Evolutionary conservation across 2,113 vertebrate genomes (phyloP), one percentile per base, ranked within the genome.

Genomic region (Rousettus leschenaultii): DNA sequence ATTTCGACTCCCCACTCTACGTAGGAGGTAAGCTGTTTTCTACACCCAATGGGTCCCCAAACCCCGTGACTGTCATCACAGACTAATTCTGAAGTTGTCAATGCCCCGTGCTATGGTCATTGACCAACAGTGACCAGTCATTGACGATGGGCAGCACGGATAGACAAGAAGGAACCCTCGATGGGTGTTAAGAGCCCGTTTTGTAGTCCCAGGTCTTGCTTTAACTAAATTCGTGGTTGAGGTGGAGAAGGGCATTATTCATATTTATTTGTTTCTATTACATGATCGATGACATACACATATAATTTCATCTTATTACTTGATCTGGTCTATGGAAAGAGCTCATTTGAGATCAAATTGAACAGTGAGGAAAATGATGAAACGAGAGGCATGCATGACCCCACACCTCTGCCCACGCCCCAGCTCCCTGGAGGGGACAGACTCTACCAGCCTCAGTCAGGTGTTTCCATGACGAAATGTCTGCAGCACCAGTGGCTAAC

Each of bases 1-100:
- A 98, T 96, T 98, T 99, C 59, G 99, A 99, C 92, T 99, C 99
- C 53, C 99, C 99, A 0, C 99, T 99, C 77, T 99, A 99, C 93
- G 98, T 99, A 40, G 99, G 99, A 98, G 99, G 99, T 99, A 98
- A 99, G 99, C 86, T 75, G 4, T 48, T 26, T 91, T 88, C 18
- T 65, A 57, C 38, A 80, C 38, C 9, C 48, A 22, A 0, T 73
- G 65, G 26, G 8, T 57, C 43, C 53, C 63, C 35, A 75, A 43
- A 57, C 11, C 18, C 21, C 18, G 1, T 35, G 40, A 38, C 38
- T 78, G n/a, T 82, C 77, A 45, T 40, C 35, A 0, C 43, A 78
- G 55, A 89, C 9, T 33, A n/a, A 63, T 61, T 57, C 94, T 93
- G 65, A 84, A 88, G n/a, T 63, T 75, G 40, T 8, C 22, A 61